These are phyloP conservation scores for Hemibagrus wyckioides DNA, from an alignment of 2,113 vertebrate genomes.

Conservation along the genomic window DNA sequence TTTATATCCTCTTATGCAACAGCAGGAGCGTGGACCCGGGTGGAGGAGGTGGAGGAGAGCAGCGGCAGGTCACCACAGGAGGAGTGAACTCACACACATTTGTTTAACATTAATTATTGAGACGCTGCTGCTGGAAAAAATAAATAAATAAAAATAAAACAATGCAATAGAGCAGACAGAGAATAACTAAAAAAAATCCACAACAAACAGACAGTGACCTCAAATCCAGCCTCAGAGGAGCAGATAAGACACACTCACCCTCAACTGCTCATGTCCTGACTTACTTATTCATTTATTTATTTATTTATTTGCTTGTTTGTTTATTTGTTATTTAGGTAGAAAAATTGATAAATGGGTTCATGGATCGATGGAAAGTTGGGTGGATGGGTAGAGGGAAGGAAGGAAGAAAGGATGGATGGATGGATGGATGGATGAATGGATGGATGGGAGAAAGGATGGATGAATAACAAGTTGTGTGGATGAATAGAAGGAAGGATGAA, in stretches of 20 bases:
- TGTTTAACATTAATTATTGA: constrained; percentile 19
- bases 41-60: neutral
- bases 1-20: constrained; percentile 43
- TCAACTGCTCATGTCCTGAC: neutral
- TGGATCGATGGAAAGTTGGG: too few species aligned
- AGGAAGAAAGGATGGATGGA: too few species aligned
- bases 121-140: neutral
- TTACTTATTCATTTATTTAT: neutral
- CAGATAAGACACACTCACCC: neutral
- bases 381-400: too few species aligned
- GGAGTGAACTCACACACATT: constrained; percentile 10
- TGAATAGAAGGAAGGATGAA: too few species aligned
- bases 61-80: neutral
- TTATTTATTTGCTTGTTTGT: neutral
- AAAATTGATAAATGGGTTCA: too few species aligned
- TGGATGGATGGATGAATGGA: too few species aligned
- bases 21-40: constrained; percentile 19
- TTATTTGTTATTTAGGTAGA: constrained; percentile 34
- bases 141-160: neutral
- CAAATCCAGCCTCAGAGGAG: neutral
- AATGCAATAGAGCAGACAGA: neutral
- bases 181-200: neutral
- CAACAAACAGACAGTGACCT: neutral
- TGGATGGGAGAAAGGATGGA: too few species aligned
- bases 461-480: too few species aligned